Evolutionary conservation across 2,888 invertebrate genomes (phyloP), one percentile per base, ranked within the genome.

Genomic region (Criorhina ranunculi): DNA sequence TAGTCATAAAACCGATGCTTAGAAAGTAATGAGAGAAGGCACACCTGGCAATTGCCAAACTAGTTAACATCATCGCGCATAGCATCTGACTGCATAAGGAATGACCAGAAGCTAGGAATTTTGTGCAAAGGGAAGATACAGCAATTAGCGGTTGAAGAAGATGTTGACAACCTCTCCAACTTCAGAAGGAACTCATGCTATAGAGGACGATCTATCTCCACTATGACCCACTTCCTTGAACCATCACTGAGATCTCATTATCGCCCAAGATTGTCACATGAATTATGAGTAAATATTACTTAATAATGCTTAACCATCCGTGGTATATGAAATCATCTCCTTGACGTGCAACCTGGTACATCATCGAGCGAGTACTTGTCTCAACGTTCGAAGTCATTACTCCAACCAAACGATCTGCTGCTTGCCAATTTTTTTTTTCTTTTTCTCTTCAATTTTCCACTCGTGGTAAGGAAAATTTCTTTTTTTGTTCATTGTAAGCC

Each of bases 341-440:
- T 35, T 11, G 40, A 51, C 59, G 66, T 40, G 62, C 46, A 46
- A 60, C 53, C 24, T 33, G 66, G 72, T 78, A 55, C 73, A 83
- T 62, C 49, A 69, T 33, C 37, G 46, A 33, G 51, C 59, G 35
- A 53, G 40, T 49, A 57, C 51, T 15, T 17, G 75, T 69, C 35
- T 35, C 5, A 17, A n/a, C 42, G n/a, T n/a, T 12, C 15, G 9
- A 70, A 75, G 85, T 85, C 85, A 85, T 80, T 85, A 80, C 85
- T 80, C 85, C 80, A 69, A 59, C 67, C 62, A 59, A 69, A 37
- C 59, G 57, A 64, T 64, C 46, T 75, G 53, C 17, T 44, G 59
- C 17, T 44, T 75, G 73, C 78, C 79, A 85, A 69, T 40, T 83
- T 42, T 69, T 51, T 76, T 35, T 35, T 46, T 62, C 17, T 57